These are phyloP conservation scores for Pempheris klunzingeri DNA, from an alignment of 2,797 vertebrate species.

Conservation along the genomic window DNA sequence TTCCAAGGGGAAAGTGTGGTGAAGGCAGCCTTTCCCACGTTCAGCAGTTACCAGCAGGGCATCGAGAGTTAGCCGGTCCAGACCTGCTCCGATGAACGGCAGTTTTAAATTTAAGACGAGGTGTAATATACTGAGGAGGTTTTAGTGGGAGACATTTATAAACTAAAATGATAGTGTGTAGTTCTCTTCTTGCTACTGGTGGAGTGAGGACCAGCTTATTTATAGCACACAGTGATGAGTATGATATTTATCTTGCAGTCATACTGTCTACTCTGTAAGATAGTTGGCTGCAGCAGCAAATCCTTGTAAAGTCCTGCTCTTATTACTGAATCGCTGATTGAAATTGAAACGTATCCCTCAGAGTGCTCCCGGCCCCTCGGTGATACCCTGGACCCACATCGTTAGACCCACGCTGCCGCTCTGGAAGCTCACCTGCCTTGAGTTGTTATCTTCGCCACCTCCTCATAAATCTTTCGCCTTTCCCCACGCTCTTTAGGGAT, in stretches of 20 bases:
- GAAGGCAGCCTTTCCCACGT: background rate
- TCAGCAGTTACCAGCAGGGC: background rate
- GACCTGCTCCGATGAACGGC: background rate
- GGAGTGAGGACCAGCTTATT: background rate
- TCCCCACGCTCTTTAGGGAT: conserved; percentile 16
- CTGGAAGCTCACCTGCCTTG: conserved; percentile 32
- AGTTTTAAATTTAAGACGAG: background rate
- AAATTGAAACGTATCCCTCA: background rate
- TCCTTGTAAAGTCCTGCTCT: background rate
- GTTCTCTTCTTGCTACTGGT: background rate
- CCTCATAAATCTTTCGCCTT: conserved; percentile 29
- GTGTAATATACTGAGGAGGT: background rate
- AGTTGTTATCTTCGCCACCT: conserved; percentile 5
- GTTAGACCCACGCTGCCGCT: no score
- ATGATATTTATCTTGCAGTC: background rate
- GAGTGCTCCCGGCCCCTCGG: background rate
- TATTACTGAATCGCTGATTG: background rate
- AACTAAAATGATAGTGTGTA: background rate
- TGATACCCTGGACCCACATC: background rate
- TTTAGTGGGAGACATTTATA: background rate
- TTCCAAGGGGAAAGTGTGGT: background rate
- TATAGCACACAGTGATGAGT: background rate
- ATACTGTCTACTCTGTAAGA: background rate
- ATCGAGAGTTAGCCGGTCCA: background rate
- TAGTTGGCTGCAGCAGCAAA: background rate